Conservation (phyloP, 2,113 vertebrate species). For the Sinocyclocheilus anshuiensis region DNA sequence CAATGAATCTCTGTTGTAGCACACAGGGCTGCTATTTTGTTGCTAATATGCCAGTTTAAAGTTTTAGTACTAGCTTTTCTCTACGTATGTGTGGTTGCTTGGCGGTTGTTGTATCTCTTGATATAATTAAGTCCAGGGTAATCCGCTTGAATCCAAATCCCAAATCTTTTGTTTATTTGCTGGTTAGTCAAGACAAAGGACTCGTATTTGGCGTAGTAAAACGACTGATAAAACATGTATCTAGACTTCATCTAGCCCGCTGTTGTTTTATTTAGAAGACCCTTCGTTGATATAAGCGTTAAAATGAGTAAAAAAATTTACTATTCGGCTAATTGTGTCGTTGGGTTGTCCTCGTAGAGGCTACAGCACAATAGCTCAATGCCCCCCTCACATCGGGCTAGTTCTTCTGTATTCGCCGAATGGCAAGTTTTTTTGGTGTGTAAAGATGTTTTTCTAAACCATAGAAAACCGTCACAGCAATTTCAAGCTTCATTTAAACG, state of each 20-base stretch:
- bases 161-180: slow-evolving; percentile 75
- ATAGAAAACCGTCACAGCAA: not conserved
- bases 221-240: not conserved
- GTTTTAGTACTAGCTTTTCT: slow-evolving; percentile 44
- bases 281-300: not conserved
- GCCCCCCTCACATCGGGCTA: slow-evolving; percentile 61
- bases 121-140: slow-evolving; percentile 73
- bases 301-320: not conserved
- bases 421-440: slow-evolving; percentile 25
- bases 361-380: slow-evolving; percentile 69
- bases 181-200: slow-evolving; percentile 77
- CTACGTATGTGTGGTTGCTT: slow-evolving; percentile 50
- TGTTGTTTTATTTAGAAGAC: slow-evolving; percentile 5
- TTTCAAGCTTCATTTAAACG: not conserved
- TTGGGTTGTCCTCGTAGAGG: slow-evolving; percentile 51
- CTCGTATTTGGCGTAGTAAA: slow-evolving; percentile 18
- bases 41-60: slow-evolving; percentile 33
- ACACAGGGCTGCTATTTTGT: slow-evolving; percentile 26
- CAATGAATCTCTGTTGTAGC: slow-evolving; percentile 38
- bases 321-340: slow-evolving; percentile 50
- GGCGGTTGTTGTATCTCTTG: slow-evolving; percentile 69
- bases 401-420: slow-evolving; percentile 70
- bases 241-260: not conserved
- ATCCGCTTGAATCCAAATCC: slow-evolving; percentile 66
- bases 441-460: slow-evolving; percentile 14